phyloP scores from a whole-genome alignment of 2,888 invertebrate genomes.

The Volucella zonaria region DNA sequence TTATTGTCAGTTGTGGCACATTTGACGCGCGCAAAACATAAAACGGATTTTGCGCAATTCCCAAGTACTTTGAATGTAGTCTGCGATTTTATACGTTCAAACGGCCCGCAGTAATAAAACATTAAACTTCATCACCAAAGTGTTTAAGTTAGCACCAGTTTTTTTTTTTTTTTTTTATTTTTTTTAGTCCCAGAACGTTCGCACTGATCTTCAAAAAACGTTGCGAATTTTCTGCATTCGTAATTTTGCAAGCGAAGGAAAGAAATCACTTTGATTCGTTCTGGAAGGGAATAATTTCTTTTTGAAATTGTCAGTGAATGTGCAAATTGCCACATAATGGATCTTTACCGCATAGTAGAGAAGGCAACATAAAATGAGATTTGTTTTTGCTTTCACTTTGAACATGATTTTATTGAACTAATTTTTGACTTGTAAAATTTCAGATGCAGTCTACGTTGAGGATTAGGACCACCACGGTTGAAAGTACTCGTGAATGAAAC shows the following conservation, averaged over 20 bases:
- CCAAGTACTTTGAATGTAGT: constrained; percentile 50
- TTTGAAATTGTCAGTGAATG: constrained; percentile 71
- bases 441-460: too few species aligned
- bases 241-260: constrained; percentile 69
- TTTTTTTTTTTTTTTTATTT: constrained; percentile 15
- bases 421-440: too few species aligned
- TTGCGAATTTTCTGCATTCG: constrained; percentile 70
- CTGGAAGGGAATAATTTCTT: constrained; percentile 70
- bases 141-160: constrained; percentile 64
- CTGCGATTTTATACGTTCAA: constrained; percentile 64
- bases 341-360: not conserved
- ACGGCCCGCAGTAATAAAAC: constrained; percentile 70
- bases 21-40: constrained; percentile 69
- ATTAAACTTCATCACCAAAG: constrained; percentile 66
- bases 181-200: constrained; percentile 19
- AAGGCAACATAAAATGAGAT: not conserved
- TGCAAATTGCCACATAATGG: constrained; percentile 61
- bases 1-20: constrained; percentile 71
- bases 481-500: too few species aligned
- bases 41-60: constrained; percentile 62
- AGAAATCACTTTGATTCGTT: constrained; percentile 72
- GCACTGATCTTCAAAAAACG: constrained; percentile 56
- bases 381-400: not conserved
- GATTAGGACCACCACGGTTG: too few species aligned
- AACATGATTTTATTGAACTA: not conserved